Conservation (phyloP, 2,113 vertebrate species). For the Psammodynastes pulverulentus region DNA sequence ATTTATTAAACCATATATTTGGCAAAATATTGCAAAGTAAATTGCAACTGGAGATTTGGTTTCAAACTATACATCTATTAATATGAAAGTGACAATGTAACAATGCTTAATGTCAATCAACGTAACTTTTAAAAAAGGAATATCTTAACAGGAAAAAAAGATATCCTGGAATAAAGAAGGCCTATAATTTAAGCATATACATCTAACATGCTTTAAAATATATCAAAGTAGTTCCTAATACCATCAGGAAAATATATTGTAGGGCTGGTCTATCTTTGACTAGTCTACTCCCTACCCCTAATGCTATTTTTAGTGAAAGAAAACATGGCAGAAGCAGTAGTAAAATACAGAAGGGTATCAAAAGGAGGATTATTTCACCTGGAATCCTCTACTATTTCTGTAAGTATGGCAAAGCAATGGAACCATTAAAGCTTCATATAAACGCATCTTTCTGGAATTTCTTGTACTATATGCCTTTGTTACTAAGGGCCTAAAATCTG, state of each 20-base stretch:
- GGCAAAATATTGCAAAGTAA: too few relatives aligned
- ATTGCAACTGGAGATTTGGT: too few relatives aligned
- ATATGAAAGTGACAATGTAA: too few relatives aligned
- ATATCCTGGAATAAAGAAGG: accelerated
- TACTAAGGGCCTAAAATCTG: not conserved
- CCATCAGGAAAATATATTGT: not conserved
- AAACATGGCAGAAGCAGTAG: not conserved
- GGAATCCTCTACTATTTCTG: not conserved
- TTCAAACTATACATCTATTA: too few relatives aligned
- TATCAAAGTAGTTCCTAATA: not conserved
- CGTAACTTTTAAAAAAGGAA: not conserved
- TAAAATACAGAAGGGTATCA: not conserved
- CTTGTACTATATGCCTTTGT: not conserved
- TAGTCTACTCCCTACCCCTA: not conserved
- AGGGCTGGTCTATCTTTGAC: not conserved
- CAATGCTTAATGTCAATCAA: too few relatives aligned
- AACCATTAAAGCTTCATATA: not conserved
- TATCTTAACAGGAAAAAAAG: accelerated
- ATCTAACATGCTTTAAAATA: not conserved
- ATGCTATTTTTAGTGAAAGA: not conserved
- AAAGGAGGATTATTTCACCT: not conserved
- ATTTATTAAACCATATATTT: not conserved
- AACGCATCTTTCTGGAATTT: not conserved
- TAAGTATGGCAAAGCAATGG: not conserved
- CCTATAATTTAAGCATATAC: not conserved